Percentiles rank a stretch among this genome's conserved stretches.
These are phyloP conservation scores for Oppia nitens DNA, from an alignment of 1,140 invertebrate species.

Conservation along the genomic window DNA sequence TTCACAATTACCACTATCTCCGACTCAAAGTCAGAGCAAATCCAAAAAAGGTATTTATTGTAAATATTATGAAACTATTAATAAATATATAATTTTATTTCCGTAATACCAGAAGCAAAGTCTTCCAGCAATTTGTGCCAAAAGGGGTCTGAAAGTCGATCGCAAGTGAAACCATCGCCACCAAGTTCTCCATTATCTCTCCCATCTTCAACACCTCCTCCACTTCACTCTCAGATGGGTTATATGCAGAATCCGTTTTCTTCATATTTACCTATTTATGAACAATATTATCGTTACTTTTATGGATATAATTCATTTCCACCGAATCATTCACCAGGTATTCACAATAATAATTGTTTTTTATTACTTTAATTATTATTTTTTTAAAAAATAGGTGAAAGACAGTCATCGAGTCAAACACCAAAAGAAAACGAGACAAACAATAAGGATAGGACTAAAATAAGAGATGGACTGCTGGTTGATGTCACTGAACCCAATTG, in stretches of 20 bases:
- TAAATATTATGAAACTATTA: background rate
- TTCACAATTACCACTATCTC: background rate
- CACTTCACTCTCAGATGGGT: background rate
- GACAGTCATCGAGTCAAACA: background rate
- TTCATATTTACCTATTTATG: background rate
- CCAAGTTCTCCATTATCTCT: background rate
- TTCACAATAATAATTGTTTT: too few relatives aligned
- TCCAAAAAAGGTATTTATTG: background rate
- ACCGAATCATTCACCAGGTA: background rate
- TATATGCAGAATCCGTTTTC: background rate
- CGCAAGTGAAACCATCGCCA: background rate
- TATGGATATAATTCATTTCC: background rate
- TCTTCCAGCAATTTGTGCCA: background rate
- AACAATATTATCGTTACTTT: background rate
- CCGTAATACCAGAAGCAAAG: background rate
- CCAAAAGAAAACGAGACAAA: background rate
- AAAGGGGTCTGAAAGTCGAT: background rate
- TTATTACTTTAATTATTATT: background rate
- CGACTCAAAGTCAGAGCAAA: background rate
- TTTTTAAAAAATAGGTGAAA: background rate
- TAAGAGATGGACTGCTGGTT: background rate
- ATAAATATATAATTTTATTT: background rate
- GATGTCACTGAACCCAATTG: background rate
- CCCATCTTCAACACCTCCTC: background rate
- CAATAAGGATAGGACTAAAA: background rate